Conservation (phyloP, 2,113 vertebrate species). For the Heloderma charlesbogerti region DNA sequence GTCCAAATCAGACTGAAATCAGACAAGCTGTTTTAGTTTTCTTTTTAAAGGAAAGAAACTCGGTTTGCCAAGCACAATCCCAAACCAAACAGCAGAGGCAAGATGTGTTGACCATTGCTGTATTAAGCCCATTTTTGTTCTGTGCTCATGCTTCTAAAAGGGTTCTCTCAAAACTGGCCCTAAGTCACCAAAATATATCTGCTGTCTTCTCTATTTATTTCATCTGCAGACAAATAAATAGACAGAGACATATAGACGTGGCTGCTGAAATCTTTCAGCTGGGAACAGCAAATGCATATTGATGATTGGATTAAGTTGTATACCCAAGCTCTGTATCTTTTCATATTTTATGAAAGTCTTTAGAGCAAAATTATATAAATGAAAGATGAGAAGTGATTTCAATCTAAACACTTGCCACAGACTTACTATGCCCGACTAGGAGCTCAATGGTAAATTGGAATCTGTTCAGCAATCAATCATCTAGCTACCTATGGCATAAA, state of each 20-base stretch:
- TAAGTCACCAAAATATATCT: background rate
- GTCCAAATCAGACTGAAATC: background rate
- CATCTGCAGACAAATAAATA: constrained; percentile 9
- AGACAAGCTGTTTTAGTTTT: background rate
- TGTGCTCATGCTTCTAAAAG: background rate
- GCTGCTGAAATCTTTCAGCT: constrained; percentile 10
- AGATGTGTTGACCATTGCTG: background rate
- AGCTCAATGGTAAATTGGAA: constrained; percentile 30
- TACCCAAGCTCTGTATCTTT: constrained; percentile 20
- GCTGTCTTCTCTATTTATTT: constrained; percentile 13
- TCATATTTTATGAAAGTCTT: constrained; percentile 24
- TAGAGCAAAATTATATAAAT: constrained; percentile 26
- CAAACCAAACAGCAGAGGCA: background rate
- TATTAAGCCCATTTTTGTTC: no score
- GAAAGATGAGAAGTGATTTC: constrained; percentile 11
- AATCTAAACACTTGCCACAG: constrained; percentile 12
- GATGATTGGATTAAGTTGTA: constrained; percentile 15
- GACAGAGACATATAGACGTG: background rate
- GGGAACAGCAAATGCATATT: constrained; percentile 24
- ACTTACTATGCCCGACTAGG: background rate
- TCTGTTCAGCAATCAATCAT: constrained; percentile 18
- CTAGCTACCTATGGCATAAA: background rate
- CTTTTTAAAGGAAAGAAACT: no score
- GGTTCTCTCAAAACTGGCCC: background rate
- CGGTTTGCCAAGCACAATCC: background rate